A percentile compares a stretch with the other conserved stretches of the same genome.
Conservation (phyloP, 2,113 vertebrate genomes). For the Tychaedon coryphoeus region DNA sequence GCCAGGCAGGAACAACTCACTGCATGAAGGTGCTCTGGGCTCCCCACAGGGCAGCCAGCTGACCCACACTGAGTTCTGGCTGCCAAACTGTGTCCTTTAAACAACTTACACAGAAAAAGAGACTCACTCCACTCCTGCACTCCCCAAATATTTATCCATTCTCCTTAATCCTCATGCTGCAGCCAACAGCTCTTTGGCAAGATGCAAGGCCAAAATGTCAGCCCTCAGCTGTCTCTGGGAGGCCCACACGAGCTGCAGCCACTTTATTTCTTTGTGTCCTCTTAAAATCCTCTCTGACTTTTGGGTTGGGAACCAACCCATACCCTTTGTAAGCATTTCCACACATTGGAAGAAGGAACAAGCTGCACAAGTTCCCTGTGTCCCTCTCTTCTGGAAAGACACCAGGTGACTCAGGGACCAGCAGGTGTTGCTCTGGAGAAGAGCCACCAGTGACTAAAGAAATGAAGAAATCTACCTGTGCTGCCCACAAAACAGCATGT, state of each 20-base stretch:
- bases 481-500: neutral
- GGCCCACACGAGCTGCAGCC: fast-evolving
- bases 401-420: neutral
- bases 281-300: neutral
- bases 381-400: neutral
- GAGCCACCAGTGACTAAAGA: neutral
- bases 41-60: neutral
- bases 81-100: neutral
- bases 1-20: neutral
- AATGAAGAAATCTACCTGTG: neutral
- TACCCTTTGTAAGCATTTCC: neutral
- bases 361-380: neutral
- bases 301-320: neutral
- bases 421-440: neutral
- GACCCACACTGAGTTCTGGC: neutral
- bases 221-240: neutral
- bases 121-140: neutral
- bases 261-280: neutral
- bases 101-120: neutral
- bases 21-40: neutral
- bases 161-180: neutral
- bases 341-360: neutral
- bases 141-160: slow-evolving; percentile 24
- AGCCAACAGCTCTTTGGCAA: neutral
- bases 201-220: neutral